A percentile compares a stretch with the other conserved stretches of the same genome.
phyloP scores from a whole-genome alignment of 2,888 invertebrate genomes.

The Agriopis marginaria region DNA sequence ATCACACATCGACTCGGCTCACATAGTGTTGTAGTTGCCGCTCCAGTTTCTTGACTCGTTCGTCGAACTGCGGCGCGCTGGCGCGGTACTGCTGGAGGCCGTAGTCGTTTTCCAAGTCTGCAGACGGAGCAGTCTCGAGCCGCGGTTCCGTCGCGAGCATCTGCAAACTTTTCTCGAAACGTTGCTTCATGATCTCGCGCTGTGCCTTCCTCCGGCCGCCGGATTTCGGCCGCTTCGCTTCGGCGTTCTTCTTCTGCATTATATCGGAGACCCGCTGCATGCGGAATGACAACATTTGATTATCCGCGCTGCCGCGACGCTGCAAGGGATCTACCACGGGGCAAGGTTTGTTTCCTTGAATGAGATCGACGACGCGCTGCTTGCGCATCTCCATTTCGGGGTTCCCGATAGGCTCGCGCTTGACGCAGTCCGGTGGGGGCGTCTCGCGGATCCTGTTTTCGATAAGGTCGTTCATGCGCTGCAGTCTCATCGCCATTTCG shows the following conservation, averaged over 20 bases:
- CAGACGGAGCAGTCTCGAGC: slow-evolving; percentile 84
- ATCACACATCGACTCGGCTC: slow-evolving; percentile 72
- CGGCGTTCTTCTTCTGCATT: slow-evolving; percentile 90
- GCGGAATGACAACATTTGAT: slow-evolving; percentile 79
- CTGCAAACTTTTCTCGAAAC: slow-evolving; percentile 95
- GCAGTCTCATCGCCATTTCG: slow-evolving; percentile 69
- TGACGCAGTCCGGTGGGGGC: slow-evolving; percentile 65
- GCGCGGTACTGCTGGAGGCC: slow-evolving; percentile 94
- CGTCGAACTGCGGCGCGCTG: slow-evolving; percentile 93
- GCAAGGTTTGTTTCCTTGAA: slow-evolving; percentile 60
- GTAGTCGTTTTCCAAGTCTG: slow-evolving; percentile 92
- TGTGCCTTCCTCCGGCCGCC: slow-evolving; percentile 70
- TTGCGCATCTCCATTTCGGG: slow-evolving; percentile 72
- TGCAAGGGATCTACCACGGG: slow-evolving; percentile 50
- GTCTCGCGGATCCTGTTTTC: slow-evolving; percentile 69
- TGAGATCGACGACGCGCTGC: slow-evolving; percentile 69
- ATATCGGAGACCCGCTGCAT: slow-evolving; percentile 91
- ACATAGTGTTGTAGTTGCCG: slow-evolving; percentile 79
- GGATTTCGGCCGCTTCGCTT: slow-evolving; percentile 63
- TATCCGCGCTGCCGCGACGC: slow-evolving; percentile 59
- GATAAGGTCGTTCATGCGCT: slow-evolving; percentile 73
- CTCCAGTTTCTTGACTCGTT: slow-evolving; percentile 93
- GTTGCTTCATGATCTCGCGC: slow-evolving; percentile 90
- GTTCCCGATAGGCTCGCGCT: slow-evolving; percentile 65
- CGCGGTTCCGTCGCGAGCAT: slow-evolving; percentile 93